Percentiles rank a stretch among this genome's conserved stretches.
Conservation (phyloP, 37 sponge, comb jelly and placozoan species). For the Aphrocallistes beatrix region DNA sequence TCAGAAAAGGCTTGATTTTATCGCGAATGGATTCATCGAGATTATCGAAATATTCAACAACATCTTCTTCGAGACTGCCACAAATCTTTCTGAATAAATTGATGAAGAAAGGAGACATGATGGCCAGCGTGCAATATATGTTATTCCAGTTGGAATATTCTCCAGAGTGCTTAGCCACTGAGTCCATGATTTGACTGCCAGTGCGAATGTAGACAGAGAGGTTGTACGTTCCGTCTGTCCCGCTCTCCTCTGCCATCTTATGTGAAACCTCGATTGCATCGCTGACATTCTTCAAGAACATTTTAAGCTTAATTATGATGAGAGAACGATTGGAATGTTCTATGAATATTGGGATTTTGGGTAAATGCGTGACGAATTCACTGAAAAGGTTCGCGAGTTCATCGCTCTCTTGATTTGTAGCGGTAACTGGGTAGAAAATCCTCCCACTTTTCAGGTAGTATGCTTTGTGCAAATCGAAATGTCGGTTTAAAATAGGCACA, state of each 20-base stretch:
- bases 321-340: background rate
- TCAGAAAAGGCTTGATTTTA: background rate
- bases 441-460: slow-evolving; percentile 1
- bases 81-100: background rate
- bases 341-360: background rate
- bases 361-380: background rate
- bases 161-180: background rate
- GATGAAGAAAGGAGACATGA: background rate
- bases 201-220: background rate
- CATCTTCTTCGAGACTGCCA: background rate
- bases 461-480: background rate
- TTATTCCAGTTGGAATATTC: background rate
- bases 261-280: background rate
- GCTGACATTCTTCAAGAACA: background rate
- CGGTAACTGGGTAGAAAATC: background rate
- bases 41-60: slow-evolving; percentile 15
- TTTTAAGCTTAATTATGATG: background rate
- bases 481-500: background rate
- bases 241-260: background rate
- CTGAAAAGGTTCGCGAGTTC: background rate
- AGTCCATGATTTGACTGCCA: background rate
- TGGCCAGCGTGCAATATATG: background rate
- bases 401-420: background rate
- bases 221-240: background rate
- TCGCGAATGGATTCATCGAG: background rate